These are phyloP conservation scores for Catocala sponsa DNA, from an alignment of 2,888 invertebrate species.

Conservation along the genomic window DNA sequence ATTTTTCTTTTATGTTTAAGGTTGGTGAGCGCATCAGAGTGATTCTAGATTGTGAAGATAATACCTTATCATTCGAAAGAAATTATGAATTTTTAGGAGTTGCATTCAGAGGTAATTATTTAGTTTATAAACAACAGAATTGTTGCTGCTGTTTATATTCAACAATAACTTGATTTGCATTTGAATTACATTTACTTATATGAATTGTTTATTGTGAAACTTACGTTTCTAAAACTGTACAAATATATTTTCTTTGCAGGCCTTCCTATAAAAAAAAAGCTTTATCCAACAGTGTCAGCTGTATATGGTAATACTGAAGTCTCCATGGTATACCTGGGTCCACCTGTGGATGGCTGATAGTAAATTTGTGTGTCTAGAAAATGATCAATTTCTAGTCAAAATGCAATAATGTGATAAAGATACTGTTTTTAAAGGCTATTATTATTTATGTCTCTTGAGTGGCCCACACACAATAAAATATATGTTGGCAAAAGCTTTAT, in stretches of 20 bases:
- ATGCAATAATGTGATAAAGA: conserved; percentile 60
- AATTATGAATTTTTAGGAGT: conserved; percentile 99
- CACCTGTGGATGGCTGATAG: conserved; percentile 97
- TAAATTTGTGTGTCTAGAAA: conserved; percentile 50
- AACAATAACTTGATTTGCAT: no score
- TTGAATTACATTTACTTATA: no score
- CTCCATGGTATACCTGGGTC: conserved; percentile 99
- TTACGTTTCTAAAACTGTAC: neutral
- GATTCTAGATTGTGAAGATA: conserved; percentile 99
- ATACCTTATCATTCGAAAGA: conserved; percentile 98
- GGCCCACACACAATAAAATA: neutral
- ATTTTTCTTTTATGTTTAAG: conserved; percentile 82
- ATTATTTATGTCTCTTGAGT: conserved; percentile 15
- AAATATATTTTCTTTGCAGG: conserved; percentile 84
- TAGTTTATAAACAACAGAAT: conserved; percentile 3
- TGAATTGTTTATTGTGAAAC: neutral
- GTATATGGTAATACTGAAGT: conserved; percentile 99
- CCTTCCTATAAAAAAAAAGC: conserved; percentile 95
- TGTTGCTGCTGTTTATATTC: no score
- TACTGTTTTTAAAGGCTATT: conserved; percentile 38
- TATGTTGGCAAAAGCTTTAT: neutral
- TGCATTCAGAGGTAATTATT: conserved; percentile 94
- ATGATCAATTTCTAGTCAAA: conserved; percentile 60
- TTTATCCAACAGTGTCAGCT: conserved; percentile 98
- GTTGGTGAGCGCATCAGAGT: conserved; percentile 99